Evolutionary conservation across 1,140 invertebrate genomes (phyloP).

Genomic region (Drosophila suzukii): DNA sequence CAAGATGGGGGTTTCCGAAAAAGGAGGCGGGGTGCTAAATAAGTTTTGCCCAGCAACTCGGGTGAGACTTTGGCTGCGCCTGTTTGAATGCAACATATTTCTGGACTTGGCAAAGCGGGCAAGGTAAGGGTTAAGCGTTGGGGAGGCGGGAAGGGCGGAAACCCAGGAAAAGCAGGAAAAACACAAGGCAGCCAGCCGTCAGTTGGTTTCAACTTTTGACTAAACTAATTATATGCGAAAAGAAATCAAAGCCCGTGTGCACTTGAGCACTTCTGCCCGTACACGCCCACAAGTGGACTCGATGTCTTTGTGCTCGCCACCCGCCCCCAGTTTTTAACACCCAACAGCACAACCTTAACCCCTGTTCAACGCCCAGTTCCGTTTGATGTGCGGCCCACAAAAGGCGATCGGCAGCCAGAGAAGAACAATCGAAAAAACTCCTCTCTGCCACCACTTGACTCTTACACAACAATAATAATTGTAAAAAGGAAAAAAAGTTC

Average conservation of each 20-base stretch:
- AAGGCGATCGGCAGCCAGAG: constrained; percentile 52
- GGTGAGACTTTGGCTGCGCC: constrained; percentile 58
- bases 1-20: constrained; percentile 43
- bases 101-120: constrained; percentile 32
- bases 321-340: not conserved
- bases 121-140: not conserved
- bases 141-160: not conserved
- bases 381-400: constrained; percentile 57
- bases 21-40: not conserved
- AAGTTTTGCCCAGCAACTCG: constrained; percentile 7
- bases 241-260: constrained; percentile 55
- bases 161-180: not conserved
- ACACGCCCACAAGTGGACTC: constrained; percentile 66
- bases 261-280: constrained; percentile 62
- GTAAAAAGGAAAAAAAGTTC: constrained; percentile 1
- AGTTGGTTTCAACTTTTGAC: constrained; percentile 56
- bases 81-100: constrained; percentile 51
- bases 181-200: constrained; percentile 35
- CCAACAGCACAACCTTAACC: not conserved
- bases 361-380: constrained; percentile 18
- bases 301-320: constrained; percentile 11
- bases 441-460: constrained; percentile 30
- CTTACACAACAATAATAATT: constrained; percentile 16
- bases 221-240: constrained; percentile 74
- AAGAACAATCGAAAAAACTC: constrained; percentile 27